These are phyloP conservation scores for Sebastes paucispinis DNA, from an alignment of 2,797 vertebrate species.

Conservation along the genomic window DNA sequence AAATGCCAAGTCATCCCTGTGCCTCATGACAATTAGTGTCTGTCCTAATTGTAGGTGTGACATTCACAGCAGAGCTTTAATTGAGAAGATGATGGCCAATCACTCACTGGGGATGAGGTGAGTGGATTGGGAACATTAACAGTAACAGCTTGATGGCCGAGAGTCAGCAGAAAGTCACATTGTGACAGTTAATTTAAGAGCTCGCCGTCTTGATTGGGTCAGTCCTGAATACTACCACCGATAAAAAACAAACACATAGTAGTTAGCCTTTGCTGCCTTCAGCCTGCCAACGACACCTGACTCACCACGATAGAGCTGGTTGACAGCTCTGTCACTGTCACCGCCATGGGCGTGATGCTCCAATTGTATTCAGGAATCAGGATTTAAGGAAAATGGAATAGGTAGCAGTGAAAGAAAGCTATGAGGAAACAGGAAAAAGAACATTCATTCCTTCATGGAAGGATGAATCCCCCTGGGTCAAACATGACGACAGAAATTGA, in stretches of 20 bases:
- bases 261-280: not conserved
- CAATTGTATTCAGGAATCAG: constrained; percentile 30
- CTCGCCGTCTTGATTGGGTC: not conserved
- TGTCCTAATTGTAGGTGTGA: constrained; percentile 9
- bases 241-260: constrained; percentile 8
- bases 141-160: constrained; percentile 31
- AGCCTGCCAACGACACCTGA: constrained; percentile 8
- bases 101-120: constrained; percentile 20
- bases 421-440: constrained; percentile 14
- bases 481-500: constrained; percentile 57
- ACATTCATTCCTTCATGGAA: constrained; percentile 47
- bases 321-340: constrained; percentile 43
- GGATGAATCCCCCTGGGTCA: constrained; percentile 44
- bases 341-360: constrained; percentile 1
- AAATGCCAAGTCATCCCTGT: not conserved
- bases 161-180: constrained; percentile 22
- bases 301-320: not conserved
- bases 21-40: not conserved
- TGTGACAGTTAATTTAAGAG: constrained; percentile 14
- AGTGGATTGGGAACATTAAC: constrained; percentile 35
- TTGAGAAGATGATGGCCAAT: constrained; percentile 34
- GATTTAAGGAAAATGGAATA: constrained; percentile 40
- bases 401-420: constrained; percentile 19
- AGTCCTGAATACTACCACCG: not conserved
- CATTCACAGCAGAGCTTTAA: constrained; percentile 29